A percentile compares a stretch with the other conserved stretches of the same genome.
phyloP scores from a whole-genome alignment of 2,113 vertebrate genomes.

The Parus major region DNA sequence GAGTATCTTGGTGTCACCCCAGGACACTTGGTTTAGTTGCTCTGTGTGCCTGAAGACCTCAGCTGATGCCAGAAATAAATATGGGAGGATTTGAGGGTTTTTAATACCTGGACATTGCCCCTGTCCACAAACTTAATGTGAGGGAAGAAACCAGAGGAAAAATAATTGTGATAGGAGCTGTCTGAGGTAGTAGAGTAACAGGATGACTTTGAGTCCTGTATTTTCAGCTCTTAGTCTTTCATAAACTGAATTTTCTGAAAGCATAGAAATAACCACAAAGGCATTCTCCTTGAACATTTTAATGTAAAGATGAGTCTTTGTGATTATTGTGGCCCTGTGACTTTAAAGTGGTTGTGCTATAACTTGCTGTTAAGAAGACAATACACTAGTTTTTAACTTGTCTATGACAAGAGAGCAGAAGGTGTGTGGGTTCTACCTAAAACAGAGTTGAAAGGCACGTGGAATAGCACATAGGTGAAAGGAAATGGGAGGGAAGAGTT shows the following conservation, averaged over 20 bases:
- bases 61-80: neutral
- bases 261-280: neutral
- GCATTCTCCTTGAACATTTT: neutral
- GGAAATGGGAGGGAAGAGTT: neutral
- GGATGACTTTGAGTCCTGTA: neutral
- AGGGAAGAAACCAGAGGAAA: neutral
- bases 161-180: neutral
- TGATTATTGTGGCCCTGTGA: neutral
- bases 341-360: neutral
- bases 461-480: neutral
- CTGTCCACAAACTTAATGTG: neutral
- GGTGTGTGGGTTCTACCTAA: neutral
- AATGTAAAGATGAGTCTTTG: neutral
- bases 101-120: neutral
- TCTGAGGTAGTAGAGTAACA: neutral
- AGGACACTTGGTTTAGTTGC: neutral
- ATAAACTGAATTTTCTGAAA: neutral
- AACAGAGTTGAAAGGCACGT: neutral
- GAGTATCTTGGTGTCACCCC: too few relatives aligned
- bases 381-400: neutral
- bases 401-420: neutral
- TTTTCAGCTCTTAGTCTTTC: neutral
- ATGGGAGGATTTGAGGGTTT: fast-evolving
- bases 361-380: neutral
- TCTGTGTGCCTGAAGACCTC: neutral